Percentiles rank a stretch among this genome's conserved stretches.
These are phyloP conservation scores for Neotragus pygmaeus DNA, from an alignment of 2,113 vertebrate genomes.

Conservation along the genomic window DNA sequence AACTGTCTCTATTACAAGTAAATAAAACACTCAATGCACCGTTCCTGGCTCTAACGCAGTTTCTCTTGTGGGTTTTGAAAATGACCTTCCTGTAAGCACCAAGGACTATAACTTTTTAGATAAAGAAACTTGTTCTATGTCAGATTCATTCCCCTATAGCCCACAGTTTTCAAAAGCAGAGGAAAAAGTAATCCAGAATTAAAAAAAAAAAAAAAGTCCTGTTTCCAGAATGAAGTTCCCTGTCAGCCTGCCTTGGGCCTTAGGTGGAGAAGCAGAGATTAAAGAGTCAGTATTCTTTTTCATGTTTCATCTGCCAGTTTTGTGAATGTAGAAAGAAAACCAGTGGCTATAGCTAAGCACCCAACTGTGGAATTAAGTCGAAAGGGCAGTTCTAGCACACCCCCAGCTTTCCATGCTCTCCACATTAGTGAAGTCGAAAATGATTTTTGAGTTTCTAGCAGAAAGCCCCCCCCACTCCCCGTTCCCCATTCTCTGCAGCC, in stretches of 20 bases:
- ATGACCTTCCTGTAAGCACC: slow-evolving; percentile 85
- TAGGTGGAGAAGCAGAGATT: slow-evolving; percentile 90
- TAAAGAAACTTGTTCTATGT: slow-evolving; percentile 82
- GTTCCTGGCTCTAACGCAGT: slow-evolving; percentile 73
- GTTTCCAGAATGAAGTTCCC: slow-evolving; percentile 87
- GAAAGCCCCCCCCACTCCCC: slow-evolving; percentile 51
- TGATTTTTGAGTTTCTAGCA: slow-evolving; percentile 57
- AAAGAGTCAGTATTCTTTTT: slow-evolving; percentile 95
- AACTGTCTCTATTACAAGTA: slow-evolving; percentile 75
- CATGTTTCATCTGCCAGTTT: slow-evolving; percentile 90
- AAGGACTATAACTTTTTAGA: slow-evolving; percentile 85
- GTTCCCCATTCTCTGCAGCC: slow-evolving; percentile 64
- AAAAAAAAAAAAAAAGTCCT: slow-evolving; percentile 73
- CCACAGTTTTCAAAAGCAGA: slow-evolving; percentile 84
- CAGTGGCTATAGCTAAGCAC: slow-evolving; percentile 79
- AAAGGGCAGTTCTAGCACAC: slow-evolving; percentile 43
- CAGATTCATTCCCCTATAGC: slow-evolving; percentile 82
- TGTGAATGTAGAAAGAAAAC: slow-evolving; percentile 85
- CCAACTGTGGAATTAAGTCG: slow-evolving; percentile 73
- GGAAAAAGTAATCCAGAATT: slow-evolving; percentile 86
- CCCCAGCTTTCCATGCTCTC: background rate
- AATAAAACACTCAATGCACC: slow-evolving; percentile 79
- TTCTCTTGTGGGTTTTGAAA: slow-evolving; percentile 82
- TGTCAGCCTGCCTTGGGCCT: slow-evolving; percentile 92
- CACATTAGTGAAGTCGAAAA: slow-evolving; percentile 67